Evolutionary conservation across 2,888 invertebrate genomes (phyloP).

Genomic region (Serripes groenlandicus): DNA sequence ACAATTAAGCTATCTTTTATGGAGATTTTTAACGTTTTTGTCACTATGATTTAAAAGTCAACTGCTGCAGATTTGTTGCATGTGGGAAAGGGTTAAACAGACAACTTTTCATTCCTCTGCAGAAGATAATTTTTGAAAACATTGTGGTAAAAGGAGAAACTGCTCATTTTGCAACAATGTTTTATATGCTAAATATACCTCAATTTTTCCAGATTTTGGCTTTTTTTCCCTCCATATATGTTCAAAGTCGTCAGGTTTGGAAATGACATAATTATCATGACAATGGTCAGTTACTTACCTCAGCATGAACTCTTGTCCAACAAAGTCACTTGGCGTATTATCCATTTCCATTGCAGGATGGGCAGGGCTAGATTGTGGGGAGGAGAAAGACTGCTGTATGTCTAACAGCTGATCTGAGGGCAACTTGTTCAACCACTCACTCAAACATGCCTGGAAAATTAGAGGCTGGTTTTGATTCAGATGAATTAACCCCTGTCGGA

Average conservation of each 20-base stretch:
- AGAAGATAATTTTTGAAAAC: not conserved
- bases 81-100: not conserved
- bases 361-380: slow-evolving; percentile 3
- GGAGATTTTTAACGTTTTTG: too few relatives aligned
- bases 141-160: not conserved
- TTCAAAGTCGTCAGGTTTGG: not conserved
- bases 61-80: not conserved
- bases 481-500: not conserved
- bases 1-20: too few relatives aligned
- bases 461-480: not conserved
- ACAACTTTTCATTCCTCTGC: not conserved
- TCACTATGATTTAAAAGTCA: too few relatives aligned
- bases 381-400: not conserved
- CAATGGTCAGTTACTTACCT: not conserved
- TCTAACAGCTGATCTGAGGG: not conserved
- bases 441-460: not conserved
- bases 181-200: not conserved
- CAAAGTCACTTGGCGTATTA: not conserved
- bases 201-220: not conserved
- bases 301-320: not conserved
- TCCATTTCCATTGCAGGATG: slow-evolving; percentile 12
- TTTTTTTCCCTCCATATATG: not conserved
- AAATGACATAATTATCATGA: not conserved
- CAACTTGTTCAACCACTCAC: not conserved
- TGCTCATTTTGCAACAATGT: not conserved